Evolutionary conservation across 2,797 vertebrate genomes (phyloP), one percentile per base, ranked within the genome.

Genomic region (Falco novaeseelandiae): DNA sequence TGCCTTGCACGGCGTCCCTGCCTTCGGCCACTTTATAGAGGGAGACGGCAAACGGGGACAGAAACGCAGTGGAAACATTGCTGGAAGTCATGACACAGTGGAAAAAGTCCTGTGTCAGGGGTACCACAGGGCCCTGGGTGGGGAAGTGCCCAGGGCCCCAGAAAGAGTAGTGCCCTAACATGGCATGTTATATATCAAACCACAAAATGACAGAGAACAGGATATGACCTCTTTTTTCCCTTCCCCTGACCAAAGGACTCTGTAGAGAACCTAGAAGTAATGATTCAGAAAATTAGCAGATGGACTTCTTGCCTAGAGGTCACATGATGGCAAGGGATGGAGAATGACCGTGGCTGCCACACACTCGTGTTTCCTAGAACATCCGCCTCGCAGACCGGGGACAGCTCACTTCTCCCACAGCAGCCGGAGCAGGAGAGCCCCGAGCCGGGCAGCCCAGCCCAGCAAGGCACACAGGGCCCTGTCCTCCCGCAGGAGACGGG

Each of bases 101-200:
- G 96, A 65, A 93, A 21, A 90, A 79, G 62, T 84, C 70, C 81
- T 32, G 80, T 26, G 67, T 94, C 86, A 87, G 25, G 61, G 10
- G 36, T 69, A 76, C 21, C 17, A 2, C 15, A 2, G 4, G 8
- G 32, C 26, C 14, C 46, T 15, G 17, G 0, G 16, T 27, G 62
- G 44, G 79, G 86, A 93, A 92, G 42, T 3, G 1, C 29, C 46
- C 13, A 2, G 42, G 58, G 29, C 34, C 32, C 26, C 0, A 0
- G 4, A 5, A 23, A 71, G 6, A 77, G 25, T 8, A 62, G 27
- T 12, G 14, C 21, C 67, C 65, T 66, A 2, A 57, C 6, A 19
- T 29, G 51, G 26, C 23, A 65, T 12, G 19, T 23, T 29, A 14
- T 54, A n/a, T 13, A 42, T 1, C 12, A 80, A 17, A 80, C 48